Percentiles rank a stretch among this genome's conserved stretches.
phyloP scores from a whole-genome alignment of 1,140 invertebrate species.

The Gonioctena quinquepunctata region DNA sequence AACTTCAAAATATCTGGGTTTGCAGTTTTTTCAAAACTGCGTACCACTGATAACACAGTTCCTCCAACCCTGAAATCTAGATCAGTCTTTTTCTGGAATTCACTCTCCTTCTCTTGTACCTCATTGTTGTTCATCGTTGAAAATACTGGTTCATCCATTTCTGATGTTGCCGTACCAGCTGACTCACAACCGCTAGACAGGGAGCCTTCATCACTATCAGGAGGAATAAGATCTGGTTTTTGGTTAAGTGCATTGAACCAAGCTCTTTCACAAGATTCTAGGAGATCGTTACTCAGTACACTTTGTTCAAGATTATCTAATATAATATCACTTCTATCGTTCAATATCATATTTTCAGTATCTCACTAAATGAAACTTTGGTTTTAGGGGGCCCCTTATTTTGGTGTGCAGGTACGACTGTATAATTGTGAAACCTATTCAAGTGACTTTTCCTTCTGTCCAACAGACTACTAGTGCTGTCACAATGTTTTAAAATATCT shows the following conservation, averaged over 20 bases:
- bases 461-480: slow-evolving; percentile 35
- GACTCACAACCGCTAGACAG: slow-evolving; percentile 79
- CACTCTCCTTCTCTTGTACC: slow-evolving; percentile 14
- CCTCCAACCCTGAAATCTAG: slow-evolving; percentile 52
- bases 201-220: slow-evolving; percentile 72
- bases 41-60: slow-evolving; percentile 41
- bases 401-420: slow-evolving; percentile 22
- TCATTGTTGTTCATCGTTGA: slow-evolving; percentile 54
- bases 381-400: neutral
- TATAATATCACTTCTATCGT: slow-evolving; percentile 43
- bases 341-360: slow-evolving; percentile 16
- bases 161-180: slow-evolving; percentile 69
- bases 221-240: slow-evolving; percentile 40
- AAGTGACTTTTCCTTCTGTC: slow-evolving; percentile 30
- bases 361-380: neutral
- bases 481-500: slow-evolving; percentile 43
- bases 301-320: slow-evolving; percentile 41
- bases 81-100: slow-evolving; percentile 51
- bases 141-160: slow-evolving; percentile 37
- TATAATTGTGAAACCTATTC: slow-evolving; percentile 10
- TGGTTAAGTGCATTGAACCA: slow-evolving; percentile 40
- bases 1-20: slow-evolving; percentile 38
- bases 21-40: slow-evolving; percentile 38
- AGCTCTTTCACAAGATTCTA: slow-evolving; percentile 45
- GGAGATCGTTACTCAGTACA: slow-evolving; percentile 39